These are phyloP conservation scores for Threskiornis aethiopicus DNA, from an alignment of 2,797 vertebrate genomes.

Conservation along the genomic window DNA sequence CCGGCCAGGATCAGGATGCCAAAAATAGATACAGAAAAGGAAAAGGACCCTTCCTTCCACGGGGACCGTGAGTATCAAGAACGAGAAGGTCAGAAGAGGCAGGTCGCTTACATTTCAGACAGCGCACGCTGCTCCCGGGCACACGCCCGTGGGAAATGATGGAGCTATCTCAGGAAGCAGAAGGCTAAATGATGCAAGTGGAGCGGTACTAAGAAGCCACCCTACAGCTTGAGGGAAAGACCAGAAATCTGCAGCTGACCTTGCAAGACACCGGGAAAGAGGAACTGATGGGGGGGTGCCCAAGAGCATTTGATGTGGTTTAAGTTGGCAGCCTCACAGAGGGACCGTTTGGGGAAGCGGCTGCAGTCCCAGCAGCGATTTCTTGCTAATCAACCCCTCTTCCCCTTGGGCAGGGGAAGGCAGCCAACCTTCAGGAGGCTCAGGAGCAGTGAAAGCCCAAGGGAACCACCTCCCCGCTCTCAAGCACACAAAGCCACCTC, in stretches of 20 bases:
- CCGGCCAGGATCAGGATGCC: not conserved
- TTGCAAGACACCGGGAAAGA: not conserved
- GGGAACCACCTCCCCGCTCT: not conserved
- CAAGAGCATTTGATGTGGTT: not conserved
- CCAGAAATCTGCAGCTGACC: not conserved
- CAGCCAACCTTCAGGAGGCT: not conserved
- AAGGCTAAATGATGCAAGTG: not conserved
- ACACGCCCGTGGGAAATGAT: not conserved
- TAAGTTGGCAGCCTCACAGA: not conserved
- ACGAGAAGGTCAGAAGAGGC: not conserved
- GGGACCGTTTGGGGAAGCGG: not conserved
- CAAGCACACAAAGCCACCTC: not conserved
- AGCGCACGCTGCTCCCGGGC: rapidly evolving
- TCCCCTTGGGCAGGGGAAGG: not conserved
- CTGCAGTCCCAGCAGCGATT: not conserved
- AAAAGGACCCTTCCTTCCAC: not conserved
- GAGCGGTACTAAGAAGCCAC: not conserved
- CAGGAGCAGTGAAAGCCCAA: not conserved
- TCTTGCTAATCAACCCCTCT: not conserved
- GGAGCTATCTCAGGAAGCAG: not conserved
- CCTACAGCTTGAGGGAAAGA: not conserved
- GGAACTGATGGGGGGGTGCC: not conserved
- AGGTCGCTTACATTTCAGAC: not conserved
- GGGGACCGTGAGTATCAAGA: not conserved
- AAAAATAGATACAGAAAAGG: conserved; percentile 13